Percentiles rank a stretch among this genome's conserved stretches.
Evolutionary conservation across 2,797 vertebrate genomes (phyloP).

Genomic region (Fringilla coelebs): DNA sequence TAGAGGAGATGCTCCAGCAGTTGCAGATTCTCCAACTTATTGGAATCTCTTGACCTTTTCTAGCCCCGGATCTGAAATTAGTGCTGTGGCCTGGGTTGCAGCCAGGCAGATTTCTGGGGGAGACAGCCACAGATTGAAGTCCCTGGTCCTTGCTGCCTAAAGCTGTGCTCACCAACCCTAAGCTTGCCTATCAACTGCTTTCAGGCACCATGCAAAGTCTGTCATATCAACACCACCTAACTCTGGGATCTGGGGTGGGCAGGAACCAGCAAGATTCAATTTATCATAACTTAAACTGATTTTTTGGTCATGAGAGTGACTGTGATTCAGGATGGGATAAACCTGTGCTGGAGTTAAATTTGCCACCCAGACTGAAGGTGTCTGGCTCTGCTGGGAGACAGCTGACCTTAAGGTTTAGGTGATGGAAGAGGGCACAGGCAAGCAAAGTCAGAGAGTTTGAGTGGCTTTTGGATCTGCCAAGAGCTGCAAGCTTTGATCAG

Average conservation of each 20-base stretch:
- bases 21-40: background rate
- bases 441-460: background rate
- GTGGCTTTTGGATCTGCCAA: background rate
- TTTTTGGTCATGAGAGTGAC: background rate
- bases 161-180: background rate
- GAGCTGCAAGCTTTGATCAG: background rate
- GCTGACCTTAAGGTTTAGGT: background rate
- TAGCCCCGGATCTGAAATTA: background rate
- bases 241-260: background rate
- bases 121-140: background rate
- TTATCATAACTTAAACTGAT: background rate
- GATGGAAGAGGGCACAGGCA: background rate
- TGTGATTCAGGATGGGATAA: background rate
- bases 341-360: background rate
- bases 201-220: background rate
- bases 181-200: background rate
- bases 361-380: background rate
- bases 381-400: background rate
- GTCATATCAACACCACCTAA: background rate
- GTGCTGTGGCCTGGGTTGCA: background rate
- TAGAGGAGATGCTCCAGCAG: background rate
- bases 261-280: background rate
- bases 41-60: background rate
- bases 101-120: background rate
- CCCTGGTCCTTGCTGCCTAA: background rate